A percentile compares a stretch with the other conserved stretches of the same genome.
These are phyloP conservation scores for Orchesella flavescens DNA, from an alignment of 2,888 invertebrate species.

Conservation along the genomic window DNA sequence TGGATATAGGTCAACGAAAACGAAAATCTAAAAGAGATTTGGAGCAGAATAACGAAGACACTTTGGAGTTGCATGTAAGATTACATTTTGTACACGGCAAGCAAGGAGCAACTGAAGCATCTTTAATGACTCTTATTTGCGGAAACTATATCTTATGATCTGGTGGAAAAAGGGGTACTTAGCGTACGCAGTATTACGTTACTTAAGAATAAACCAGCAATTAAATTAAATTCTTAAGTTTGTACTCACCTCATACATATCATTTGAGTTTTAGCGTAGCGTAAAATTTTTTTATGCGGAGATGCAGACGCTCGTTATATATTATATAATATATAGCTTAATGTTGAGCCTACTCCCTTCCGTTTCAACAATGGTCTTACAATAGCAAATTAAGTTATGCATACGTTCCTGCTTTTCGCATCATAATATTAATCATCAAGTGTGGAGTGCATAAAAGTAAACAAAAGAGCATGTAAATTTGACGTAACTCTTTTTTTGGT, in stretches of 20 bases:
- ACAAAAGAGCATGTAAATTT: slow-evolving; percentile 25
- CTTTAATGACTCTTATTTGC: slow-evolving; percentile 37
- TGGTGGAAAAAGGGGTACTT: slow-evolving; percentile 6
- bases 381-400: neutral
- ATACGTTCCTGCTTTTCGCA: neutral
- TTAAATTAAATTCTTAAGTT: neutral
- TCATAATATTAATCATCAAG: neutral
- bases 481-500: slow-evolving; percentile 8
- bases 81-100: neutral
- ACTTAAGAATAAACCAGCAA: too few relatives aligned
- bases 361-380: slow-evolving; percentile 8
- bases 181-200: neutral
- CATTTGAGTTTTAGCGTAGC: neutral
- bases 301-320: neutral
- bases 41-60: slow-evolving; percentile 43
- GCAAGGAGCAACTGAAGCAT: slow-evolving; percentile 12
- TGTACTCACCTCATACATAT: neutral
- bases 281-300: too few relatives aligned
- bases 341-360: neutral
- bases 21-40: slow-evolving; percentile 27
- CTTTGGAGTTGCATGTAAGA: neutral
- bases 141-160: slow-evolving; percentile 20
- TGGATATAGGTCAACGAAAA: slow-evolving; percentile 24
- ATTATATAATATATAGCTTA: neutral
- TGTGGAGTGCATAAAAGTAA: slow-evolving; percentile 20